Conservation (phyloP, 2,113 vertebrate genomes). For the Tichodroma muraria region DNA sequence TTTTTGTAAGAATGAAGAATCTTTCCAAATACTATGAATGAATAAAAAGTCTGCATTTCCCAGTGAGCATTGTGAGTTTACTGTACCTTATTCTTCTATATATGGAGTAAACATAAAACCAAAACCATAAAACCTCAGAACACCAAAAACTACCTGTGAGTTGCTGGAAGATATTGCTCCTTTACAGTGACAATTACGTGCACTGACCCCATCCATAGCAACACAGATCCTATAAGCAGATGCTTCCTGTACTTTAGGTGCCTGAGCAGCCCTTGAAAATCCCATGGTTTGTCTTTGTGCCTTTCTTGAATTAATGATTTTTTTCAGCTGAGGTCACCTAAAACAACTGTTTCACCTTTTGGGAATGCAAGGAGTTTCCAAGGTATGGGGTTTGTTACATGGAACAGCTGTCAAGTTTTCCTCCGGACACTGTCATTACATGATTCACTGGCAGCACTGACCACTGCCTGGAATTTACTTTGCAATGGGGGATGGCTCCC, state of each 20-base stretch:
- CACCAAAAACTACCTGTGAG: background rate
- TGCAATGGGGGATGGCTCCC: background rate
- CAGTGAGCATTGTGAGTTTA: background rate
- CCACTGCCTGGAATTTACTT: background rate
- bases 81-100: background rate
- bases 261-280: background rate
- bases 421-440: background rate
- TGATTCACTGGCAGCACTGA: background rate
- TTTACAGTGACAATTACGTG: background rate
- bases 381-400: background rate
- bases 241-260: background rate
- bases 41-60: background rate
- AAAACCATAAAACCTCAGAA: background rate
- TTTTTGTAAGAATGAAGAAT: constrained; percentile 6
- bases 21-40: background rate
- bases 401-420: background rate
- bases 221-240: background rate
- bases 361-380: background rate
- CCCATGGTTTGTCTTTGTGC: background rate
- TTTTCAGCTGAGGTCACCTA: background rate
- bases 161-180: background rate
- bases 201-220: background rate
- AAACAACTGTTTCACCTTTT: background rate
- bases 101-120: background rate
- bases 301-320: background rate